phyloP scores from a whole-genome alignment of 2,113 vertebrate genomes.

The Eleginops maclovinus region DNA sequence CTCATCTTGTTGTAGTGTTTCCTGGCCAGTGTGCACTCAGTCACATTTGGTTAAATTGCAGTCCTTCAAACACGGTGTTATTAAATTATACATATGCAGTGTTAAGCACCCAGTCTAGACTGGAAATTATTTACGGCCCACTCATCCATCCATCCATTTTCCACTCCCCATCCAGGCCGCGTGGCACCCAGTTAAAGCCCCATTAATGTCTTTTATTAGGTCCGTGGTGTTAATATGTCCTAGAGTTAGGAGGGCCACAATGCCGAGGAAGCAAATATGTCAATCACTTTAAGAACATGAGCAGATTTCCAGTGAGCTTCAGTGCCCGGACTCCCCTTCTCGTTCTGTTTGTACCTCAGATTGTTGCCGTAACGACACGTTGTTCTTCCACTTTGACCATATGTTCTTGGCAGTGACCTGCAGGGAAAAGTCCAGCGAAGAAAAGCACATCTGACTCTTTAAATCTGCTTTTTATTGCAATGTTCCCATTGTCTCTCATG shows the following conservation, averaged over 20 bases:
- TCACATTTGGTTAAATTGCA: slow-evolving; percentile 21
- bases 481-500: slow-evolving; percentile 42
- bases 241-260: not conserved
- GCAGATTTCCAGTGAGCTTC: not conserved
- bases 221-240: not conserved
- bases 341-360: slow-evolving; percentile 7
- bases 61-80: slow-evolving; percentile 1
- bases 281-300: not conserved
- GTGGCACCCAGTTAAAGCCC: not conserved
- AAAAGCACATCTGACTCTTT: slow-evolving; percentile 48
- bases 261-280: not conserved
- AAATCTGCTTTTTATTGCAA: slow-evolving; percentile 48
- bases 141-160: slow-evolving; percentile 10
- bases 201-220: slow-evolving; percentile 1
- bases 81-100: slow-evolving; percentile 29
- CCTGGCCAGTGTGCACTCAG: not conserved
- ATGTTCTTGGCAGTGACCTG: slow-evolving; percentile 21
- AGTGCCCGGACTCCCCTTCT: not conserved
- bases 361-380: slow-evolving; percentile 4
- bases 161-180: not conserved
- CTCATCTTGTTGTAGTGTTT: slow-evolving; percentile 1
- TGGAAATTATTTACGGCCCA: slow-evolving; percentile 12
- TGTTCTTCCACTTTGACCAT: slow-evolving; percentile 19
- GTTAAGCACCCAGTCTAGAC: slow-evolving; percentile 32
- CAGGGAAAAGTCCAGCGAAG: not conserved